Percentiles rank a stretch among this genome's conserved stretches.
Conservation (phyloP, 2,888 invertebrate species). For the Stomorhina lunata region DNA sequence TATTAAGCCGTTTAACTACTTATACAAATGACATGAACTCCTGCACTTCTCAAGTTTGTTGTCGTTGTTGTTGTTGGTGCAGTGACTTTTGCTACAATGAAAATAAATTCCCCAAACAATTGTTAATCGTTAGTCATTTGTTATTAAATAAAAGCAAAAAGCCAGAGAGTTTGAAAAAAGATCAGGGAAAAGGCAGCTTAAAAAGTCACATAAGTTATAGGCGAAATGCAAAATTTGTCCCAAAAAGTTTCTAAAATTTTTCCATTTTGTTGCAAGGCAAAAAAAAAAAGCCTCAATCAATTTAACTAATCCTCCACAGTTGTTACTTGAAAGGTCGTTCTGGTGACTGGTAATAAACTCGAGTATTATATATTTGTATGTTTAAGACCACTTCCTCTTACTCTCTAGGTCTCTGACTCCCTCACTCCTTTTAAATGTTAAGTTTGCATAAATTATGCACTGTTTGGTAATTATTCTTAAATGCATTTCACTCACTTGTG, state of each 20-base stretch:
- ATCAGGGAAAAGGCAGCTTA: not conserved
- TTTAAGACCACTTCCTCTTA: not conserved
- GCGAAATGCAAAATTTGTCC: slow-evolving; percentile 10
- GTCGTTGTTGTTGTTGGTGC: too few species aligned
- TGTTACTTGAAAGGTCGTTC: slow-evolving; percentile 1
- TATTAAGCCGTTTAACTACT: slow-evolving; percentile 57
- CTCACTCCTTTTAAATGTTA: not conserved
- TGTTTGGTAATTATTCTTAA: slow-evolving; percentile 68
- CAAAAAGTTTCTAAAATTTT: not conserved
- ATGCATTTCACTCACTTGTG: slow-evolving; percentile 65
- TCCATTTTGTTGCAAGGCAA: not conserved
- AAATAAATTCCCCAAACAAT: slow-evolving; percentile 65
- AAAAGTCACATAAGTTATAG: slow-evolving; percentile 8
- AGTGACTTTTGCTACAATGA: slow-evolving; percentile 17
- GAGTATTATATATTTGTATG: too few species aligned
- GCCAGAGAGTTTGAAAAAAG: not conserved
- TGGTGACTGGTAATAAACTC: not conserved
- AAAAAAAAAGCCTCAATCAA: slow-evolving; percentile 52
- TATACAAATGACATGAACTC: slow-evolving; percentile 49
- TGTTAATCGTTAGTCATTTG: slow-evolving; percentile 68
- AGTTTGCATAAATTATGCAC: slow-evolving; percentile 66
- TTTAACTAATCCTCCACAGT: slow-evolving; percentile 46
- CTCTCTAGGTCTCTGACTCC: not conserved
- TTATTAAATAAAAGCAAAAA: slow-evolving; percentile 30
- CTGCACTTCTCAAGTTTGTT: too few species aligned